These are phyloP conservation scores for Cyprinella venusta DNA, from an alignment of 2,797 vertebrate genomes.

Conservation along the genomic window DNA sequence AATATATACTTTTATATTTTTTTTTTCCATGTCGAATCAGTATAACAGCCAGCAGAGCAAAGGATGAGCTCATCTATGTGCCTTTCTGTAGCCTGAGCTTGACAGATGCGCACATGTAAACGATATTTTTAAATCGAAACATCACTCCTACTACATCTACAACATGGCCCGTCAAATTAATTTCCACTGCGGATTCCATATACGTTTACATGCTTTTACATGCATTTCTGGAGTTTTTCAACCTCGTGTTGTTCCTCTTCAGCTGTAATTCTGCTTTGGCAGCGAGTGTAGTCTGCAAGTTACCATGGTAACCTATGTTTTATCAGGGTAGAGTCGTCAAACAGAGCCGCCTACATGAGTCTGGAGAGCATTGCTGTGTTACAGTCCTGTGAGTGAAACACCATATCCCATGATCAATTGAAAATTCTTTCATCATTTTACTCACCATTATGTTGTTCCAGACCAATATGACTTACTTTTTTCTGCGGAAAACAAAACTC, in stretches of 20 bases:
- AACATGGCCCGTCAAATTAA: conserved; percentile 5
- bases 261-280: conserved; percentile 33
- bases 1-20: background rate
- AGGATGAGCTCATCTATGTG: conserved; percentile 7
- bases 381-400: conserved; percentile 41
- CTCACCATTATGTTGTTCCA: background rate
- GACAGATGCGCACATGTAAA: conserved; percentile 2
- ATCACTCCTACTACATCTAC: conserved; percentile 28
- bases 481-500: background rate
- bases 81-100: conserved; percentile 1
- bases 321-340: conserved; percentile 57
- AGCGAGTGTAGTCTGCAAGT: conserved; percentile 43
- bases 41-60: conserved; percentile 19
- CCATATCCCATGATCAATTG: background rate
- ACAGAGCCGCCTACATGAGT: conserved; percentile 56
- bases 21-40: conserved; percentile 15
- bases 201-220: background rate
- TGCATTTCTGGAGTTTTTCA: conserved; percentile 18
- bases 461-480: no score
- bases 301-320: conserved; percentile 60
- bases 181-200: conserved; percentile 12
- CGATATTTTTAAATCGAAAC: conserved; percentile 24
- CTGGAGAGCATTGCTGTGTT: conserved; percentile 47
- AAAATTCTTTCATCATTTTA: background rate
- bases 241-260: background rate